A percentile compares a stretch with the other conserved stretches of the same genome.
Evolutionary conservation across 2,797 vertebrate species (phyloP).

Genomic region (Macropus fuliginosus): DNA sequence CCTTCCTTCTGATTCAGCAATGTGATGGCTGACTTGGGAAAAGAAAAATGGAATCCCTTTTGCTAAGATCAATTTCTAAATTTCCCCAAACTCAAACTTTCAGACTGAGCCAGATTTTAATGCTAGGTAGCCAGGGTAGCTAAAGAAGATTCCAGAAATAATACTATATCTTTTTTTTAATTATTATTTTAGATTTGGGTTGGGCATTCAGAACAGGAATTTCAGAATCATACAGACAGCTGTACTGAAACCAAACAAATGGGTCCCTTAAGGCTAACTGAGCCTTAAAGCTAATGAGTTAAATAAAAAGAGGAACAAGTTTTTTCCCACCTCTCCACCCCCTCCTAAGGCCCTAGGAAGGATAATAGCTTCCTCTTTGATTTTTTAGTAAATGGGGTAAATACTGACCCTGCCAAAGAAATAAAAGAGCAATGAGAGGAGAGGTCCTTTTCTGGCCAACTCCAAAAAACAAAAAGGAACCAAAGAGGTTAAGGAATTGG

Average conservation of each 20-base stretch:
- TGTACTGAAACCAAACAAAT: neutral
- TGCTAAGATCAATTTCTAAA: neutral
- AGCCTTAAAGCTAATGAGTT: neutral
- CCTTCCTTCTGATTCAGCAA: neutral
- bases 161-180: neutral
- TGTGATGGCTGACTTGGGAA: neutral
- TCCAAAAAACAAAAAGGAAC: neutral
- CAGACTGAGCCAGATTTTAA: neutral
- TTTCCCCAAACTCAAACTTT: constrained; percentile 24
- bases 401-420: neutral
- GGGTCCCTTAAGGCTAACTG: neutral
- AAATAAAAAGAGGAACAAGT: constrained; percentile 46
- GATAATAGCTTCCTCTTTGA: neutral
- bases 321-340: neutral
- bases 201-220: neutral
- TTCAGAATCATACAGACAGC: neutral
- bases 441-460: neutral
- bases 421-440: constrained; percentile 8
- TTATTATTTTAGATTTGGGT: neutral
- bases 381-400: neutral
- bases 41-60: neutral
- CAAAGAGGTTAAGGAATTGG: constrained; percentile 41
- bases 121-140: neutral
- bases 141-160: neutral
- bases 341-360: constrained; percentile 16